Evolutionary conservation across 2,888 invertebrate species (phyloP).

Genomic region (Petrolisthes cinctipes): DNA sequence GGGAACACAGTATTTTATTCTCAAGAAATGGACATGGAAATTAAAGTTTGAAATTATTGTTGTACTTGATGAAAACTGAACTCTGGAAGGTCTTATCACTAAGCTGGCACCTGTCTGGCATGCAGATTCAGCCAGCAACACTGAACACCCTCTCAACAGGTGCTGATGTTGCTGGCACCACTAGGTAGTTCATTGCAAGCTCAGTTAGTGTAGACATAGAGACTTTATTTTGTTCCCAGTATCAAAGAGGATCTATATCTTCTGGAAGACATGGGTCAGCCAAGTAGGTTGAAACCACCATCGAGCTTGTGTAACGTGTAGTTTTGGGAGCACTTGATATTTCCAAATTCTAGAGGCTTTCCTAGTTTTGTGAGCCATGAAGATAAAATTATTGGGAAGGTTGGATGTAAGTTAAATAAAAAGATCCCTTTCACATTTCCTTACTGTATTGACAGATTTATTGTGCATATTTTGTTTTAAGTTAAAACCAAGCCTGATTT

Average conservation of each 20-base stretch:
- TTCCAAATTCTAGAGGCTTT: too few species aligned
- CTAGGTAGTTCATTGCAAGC: conserved; percentile 13
- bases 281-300: not conserved
- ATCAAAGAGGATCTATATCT: conserved; percentile 5
- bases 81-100: conserved; percentile 11
- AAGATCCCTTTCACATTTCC: too few species aligned
- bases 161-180: conserved; percentile 16
- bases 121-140: not conserved
- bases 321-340: not conserved
- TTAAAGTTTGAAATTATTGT: not conserved
- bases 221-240: not conserved
- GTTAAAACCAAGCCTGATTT: too few species aligned
- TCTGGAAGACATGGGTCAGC: not conserved
- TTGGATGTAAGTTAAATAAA: too few species aligned
- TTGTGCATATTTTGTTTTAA: too few species aligned
- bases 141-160: not conserved
- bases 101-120: not conserved
- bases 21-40: not conserved
- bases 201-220: not conserved
- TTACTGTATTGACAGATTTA: too few species aligned
- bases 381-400: too few species aligned
- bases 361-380: too few species aligned
- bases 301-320: not conserved
- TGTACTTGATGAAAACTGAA: not conserved
- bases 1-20: not conserved